Conservation (phyloP, 2,113 vertebrate species). For the Prunella fulvescens region DNA sequence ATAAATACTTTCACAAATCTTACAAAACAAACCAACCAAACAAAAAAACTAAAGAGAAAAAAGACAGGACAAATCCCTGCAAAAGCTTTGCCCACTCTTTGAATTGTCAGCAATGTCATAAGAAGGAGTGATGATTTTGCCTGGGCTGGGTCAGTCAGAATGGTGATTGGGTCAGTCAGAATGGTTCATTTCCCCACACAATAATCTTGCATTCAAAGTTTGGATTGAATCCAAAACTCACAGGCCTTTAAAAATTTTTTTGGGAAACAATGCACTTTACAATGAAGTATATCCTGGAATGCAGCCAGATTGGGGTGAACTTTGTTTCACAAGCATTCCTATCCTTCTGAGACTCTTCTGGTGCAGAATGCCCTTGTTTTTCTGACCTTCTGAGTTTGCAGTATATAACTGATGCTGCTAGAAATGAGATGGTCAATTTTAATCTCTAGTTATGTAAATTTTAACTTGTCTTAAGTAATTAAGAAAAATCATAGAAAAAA, state of each 20-base stretch:
- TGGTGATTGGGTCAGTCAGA: neutral
- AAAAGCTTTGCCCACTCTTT: neutral
- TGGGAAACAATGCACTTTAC: rapidly evolving
- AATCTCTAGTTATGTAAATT: neutral
- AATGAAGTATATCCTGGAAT: neutral
- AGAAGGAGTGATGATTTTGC: neutral
- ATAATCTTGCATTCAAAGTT: neutral
- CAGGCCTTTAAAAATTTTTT: neutral
- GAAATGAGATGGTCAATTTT: neutral
- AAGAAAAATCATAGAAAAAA: neutral
- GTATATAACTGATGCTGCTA: neutral
- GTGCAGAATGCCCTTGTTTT: neutral
- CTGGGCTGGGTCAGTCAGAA: neutral
- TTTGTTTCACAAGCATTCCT: neutral
- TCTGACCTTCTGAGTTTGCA: neutral
- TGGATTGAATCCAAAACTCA: neutral
- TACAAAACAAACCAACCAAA: neutral
- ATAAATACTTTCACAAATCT: neutral
- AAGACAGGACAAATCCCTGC: neutral
- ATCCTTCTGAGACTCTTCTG: neutral
- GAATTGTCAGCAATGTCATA: neutral
- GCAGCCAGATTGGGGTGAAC: neutral
- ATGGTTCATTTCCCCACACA: neutral
- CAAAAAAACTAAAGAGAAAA: neutral
- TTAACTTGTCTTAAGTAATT: neutral